These are phyloP conservation scores for Menidia beryllina DNA, from an alignment of 2,113 vertebrate species.

Conservation along the genomic window DNA sequence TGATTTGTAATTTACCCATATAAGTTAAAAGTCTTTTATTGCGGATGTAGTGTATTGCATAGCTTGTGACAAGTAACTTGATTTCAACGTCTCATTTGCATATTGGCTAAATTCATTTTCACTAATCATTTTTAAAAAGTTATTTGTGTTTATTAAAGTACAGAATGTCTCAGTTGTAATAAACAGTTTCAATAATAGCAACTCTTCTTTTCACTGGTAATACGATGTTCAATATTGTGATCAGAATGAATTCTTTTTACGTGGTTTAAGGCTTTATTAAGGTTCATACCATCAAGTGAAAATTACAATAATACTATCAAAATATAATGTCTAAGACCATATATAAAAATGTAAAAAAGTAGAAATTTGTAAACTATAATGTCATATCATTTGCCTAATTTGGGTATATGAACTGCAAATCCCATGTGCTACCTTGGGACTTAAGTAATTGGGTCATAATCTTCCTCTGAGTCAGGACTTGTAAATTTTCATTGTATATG, in stretches of 20 bases:
- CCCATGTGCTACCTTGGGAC: conserved; percentile 40
- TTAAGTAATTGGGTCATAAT: conserved; percentile 65
- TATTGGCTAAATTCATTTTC: conserved; percentile 51
- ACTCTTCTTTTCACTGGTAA: conserved; percentile 56
- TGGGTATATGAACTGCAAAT: conserved; percentile 43
- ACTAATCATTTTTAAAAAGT: conserved; percentile 60
- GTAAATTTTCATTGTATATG: conserved; percentile 74
- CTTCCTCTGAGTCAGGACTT: conserved; percentile 59
- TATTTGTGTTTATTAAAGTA: conserved; percentile 67
- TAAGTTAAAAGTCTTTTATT: conserved; percentile 61
- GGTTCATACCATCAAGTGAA: conserved; percentile 51
- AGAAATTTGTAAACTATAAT: conserved; percentile 60
- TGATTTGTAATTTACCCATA: conserved; percentile 62
- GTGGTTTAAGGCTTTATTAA: conserved; percentile 62
- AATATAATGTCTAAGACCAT: conserved; percentile 43
- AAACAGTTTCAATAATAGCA: conserved; percentile 48
- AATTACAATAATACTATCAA: conserved; percentile 47
- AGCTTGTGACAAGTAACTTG: conserved; percentile 58
- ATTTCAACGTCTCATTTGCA: conserved; percentile 52
- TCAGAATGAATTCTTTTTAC: conserved; percentile 70
- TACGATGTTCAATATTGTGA: conserved; percentile 69
- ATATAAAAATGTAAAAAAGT: conserved; percentile 49
- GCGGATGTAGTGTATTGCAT: conserved; percentile 60
- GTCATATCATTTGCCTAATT: conserved; percentile 54
- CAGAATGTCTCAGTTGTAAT: conserved; percentile 69